A percentile compares a stretch with the other conserved stretches of the same genome.
Conservation (phyloP, 2,113 vertebrate genomes). For the Psilopsiagon aurifrons region DNA sequence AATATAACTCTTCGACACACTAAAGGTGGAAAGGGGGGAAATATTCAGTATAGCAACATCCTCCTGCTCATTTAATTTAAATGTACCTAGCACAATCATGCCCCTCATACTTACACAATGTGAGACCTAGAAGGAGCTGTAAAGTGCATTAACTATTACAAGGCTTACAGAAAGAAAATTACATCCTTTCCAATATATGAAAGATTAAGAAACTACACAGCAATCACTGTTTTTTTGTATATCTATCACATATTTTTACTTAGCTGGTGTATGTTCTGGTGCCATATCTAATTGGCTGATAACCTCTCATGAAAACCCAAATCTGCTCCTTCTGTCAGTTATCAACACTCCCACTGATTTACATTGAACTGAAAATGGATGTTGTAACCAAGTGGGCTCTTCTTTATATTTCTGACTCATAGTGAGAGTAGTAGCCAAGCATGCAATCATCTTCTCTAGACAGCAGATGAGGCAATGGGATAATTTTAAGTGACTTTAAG, state of each 20-base stretch:
- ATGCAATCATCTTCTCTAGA: background rate
- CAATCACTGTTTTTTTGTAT: background rate
- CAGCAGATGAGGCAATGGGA: background rate
- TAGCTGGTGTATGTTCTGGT: background rate
- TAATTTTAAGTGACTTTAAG: constrained; percentile 8
- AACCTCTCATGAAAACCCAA: background rate
- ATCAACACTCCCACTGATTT: background rate
- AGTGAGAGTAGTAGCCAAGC: background rate
- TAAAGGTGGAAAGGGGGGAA: background rate
- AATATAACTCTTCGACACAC: background rate
- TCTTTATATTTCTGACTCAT: background rate
- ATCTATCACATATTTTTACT: background rate
- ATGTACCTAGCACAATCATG: background rate
- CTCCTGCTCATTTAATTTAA: background rate
- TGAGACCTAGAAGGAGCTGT: background rate
- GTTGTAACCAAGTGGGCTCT: background rate
- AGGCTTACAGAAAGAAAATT: background rate
- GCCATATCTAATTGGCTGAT: background rate
- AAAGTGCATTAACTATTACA: background rate
- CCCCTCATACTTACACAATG: background rate
- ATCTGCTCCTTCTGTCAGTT: background rate
- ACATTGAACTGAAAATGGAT: background rate
- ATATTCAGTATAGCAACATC: background rate
- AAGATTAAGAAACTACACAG: background rate
- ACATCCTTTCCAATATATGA: background rate